A percentile compares a stretch with the other conserved stretches of the same genome.
Evolutionary conservation across 2,113 vertebrate species (phyloP).

Genomic region (Balaenoptera acutorostrata): DNA sequence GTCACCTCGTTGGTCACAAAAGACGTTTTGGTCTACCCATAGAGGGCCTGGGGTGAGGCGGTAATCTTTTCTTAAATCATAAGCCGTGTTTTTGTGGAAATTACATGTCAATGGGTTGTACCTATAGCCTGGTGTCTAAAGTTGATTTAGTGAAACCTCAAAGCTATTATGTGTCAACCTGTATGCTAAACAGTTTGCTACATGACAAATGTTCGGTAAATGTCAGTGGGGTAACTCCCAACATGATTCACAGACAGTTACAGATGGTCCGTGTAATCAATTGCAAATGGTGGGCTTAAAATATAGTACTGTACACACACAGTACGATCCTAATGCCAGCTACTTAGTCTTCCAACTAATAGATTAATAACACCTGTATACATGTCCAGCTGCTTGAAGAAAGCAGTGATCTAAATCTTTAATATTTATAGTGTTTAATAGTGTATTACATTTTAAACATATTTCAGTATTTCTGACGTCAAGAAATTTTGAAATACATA

Average conservation of each 20-base stretch:
- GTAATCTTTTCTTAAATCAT: neutral
- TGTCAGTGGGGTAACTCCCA: constrained; percentile 42
- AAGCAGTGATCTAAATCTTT: neutral
- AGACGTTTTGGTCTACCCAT: neutral
- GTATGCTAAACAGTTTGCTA: constrained; percentile 19
- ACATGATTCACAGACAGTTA: constrained; percentile 40
- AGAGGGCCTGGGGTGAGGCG: neutral
- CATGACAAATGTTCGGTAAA: constrained; percentile 44
- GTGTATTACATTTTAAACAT: neutral
- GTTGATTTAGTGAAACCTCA: constrained; percentile 43
- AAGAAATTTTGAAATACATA: neutral
- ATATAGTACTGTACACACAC: neutral
- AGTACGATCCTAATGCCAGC: constrained; percentile 15
- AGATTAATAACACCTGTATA: neutral
- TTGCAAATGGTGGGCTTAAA: constrained; percentile 49
- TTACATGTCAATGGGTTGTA: neutral
- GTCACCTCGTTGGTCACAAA: neutral
- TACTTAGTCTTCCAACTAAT: neutral
- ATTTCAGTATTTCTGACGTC: neutral
- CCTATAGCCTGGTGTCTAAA: neutral
- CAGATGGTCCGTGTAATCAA: constrained; percentile 38
- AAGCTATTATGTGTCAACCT: constrained; percentile 24
- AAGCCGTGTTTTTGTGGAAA: neutral
- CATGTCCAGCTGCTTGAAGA: neutral
- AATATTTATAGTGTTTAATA: neutral